These are phyloP conservation scores for Tenualosa thibaudeaui DNA, from an alignment of 2,797 vertebrate genomes.

Conservation along the genomic window DNA sequence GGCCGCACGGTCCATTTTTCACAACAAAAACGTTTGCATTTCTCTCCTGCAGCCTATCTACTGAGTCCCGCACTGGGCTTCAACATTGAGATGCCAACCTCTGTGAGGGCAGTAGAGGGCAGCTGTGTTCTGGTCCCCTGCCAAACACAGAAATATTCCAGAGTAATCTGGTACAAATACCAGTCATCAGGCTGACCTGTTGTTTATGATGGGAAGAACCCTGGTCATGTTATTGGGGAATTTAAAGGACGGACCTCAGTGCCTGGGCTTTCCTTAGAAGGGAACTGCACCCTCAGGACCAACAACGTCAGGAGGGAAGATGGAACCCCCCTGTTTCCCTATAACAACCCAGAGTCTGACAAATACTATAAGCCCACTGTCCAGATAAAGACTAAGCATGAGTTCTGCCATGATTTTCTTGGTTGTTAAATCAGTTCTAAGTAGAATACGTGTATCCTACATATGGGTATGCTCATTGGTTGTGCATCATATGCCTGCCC, in stretches of 20 bases:
- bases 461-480: no score
- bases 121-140: conserved; percentile 60
- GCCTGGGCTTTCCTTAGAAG: conserved; percentile 39
- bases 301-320: conserved; percentile 41
- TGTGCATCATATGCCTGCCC: no score
- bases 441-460: no score
- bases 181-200: neutral
- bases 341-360: conserved; percentile 46
- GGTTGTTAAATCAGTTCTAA: no score
- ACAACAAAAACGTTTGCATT: no score
- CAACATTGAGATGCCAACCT: conserved; percentile 25
- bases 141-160: conserved; percentile 34
- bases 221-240: neutral
- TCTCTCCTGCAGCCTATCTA: conserved; percentile 29
- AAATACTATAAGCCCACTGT: conserved; percentile 9
- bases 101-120: conserved; percentile 51
- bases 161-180: conserved; percentile 59
- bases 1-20: no score
- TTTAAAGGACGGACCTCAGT: conserved; percentile 57
- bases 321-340: conserved; percentile 41
- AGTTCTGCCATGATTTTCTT: neutral
- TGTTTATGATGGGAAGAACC: conserved; percentile 36
- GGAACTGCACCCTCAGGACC: conserved; percentile 58
- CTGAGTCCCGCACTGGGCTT: conserved; percentile 35
- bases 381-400: conserved; percentile 18